Conservation (phyloP, 2,797 vertebrate species). For the Gobionotothen gibberifrons region DNA sequence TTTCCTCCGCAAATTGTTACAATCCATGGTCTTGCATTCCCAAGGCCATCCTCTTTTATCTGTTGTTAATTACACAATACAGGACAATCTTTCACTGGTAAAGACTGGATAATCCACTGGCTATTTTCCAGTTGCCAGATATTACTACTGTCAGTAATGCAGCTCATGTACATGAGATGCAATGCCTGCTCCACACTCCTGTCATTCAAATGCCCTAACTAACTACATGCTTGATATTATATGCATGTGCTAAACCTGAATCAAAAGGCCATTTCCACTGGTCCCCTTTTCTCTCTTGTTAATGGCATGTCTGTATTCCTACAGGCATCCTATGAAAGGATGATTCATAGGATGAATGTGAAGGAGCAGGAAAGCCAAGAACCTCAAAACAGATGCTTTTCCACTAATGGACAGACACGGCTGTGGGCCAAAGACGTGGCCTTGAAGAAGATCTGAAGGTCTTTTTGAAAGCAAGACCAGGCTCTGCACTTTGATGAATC, state of each 20-base stretch:
- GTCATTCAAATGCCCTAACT: not conserved
- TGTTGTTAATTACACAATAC: not conserved
- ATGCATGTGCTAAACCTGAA: not conserved
- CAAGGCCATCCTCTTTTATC: not conserved
- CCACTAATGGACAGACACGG: not conserved
- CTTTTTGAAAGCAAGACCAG: conserved; percentile 3
- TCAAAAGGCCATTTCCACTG: not conserved
- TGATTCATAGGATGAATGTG: conserved; percentile 8
- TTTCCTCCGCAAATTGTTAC: conserved; percentile 3
- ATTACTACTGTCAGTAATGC: not conserved
- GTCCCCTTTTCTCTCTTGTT: not conserved
- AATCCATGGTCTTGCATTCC: not conserved
- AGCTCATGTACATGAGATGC: not conserved
- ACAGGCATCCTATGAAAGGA: not conserved
- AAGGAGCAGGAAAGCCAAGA: conserved; percentile 7
- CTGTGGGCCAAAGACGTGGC: not conserved
- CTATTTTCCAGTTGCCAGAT: not conserved
- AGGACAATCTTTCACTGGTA: not conserved
- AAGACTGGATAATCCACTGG: not conserved
- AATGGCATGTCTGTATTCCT: conserved; percentile 6
- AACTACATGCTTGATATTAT: not conserved
- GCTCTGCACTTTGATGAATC: not conserved
- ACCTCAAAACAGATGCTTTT: not conserved
- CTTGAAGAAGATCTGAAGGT: conserved; percentile 2
- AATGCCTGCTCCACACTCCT: not conserved